A percentile compares a stretch with the other conserved stretches of the same genome.
These are phyloP conservation scores for Dicentrarchus labrax DNA, from an alignment of 2,113 vertebrate species.

Conservation along the genomic window DNA sequence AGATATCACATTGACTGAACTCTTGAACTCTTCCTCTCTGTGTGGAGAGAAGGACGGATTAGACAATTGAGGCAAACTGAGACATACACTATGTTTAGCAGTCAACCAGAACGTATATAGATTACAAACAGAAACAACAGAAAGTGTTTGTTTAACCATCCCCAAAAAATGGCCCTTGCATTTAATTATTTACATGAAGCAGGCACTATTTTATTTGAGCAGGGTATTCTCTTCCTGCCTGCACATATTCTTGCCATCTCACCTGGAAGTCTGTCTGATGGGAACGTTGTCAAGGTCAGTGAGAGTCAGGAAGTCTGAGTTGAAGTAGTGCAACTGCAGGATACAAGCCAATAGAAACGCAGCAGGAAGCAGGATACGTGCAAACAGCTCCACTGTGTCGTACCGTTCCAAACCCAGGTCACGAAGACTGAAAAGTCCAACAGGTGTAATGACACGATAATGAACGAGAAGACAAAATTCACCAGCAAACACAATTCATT, in stretches of 20 bases:
- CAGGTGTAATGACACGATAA: not conserved
- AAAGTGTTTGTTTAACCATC: not conserved
- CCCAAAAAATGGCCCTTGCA: not conserved
- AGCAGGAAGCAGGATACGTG: conserved; percentile 83
- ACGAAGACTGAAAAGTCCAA: conserved; percentile 72
- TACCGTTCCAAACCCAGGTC: conserved; percentile 85
- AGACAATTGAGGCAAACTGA: conserved; percentile 9
- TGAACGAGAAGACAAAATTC: not conserved
- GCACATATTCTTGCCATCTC: conserved; percentile 3
- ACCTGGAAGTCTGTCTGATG: conserved; percentile 74
- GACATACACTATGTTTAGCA: not conserved
- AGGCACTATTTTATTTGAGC: not conserved
- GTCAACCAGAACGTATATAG: not conserved
- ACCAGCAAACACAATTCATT: not conserved
- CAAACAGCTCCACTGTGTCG: conserved; percentile 79
- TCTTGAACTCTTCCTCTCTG: conserved; percentile 82
- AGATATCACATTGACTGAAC: conserved; percentile 75
- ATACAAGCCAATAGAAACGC: conserved; percentile 85
- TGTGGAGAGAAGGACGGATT: conserved; percentile 35
- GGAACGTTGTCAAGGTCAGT: conserved; percentile 81
- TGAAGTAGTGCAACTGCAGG: conserved; percentile 86
- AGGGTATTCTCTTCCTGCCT: not conserved
- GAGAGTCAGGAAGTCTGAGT: conserved; percentile 84
- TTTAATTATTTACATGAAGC: not conserved
- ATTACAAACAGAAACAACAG: not conserved